Evolutionary conservation across 2,113 vertebrate species (phyloP).

Genomic region (Tursiops truncatus): DNA sequence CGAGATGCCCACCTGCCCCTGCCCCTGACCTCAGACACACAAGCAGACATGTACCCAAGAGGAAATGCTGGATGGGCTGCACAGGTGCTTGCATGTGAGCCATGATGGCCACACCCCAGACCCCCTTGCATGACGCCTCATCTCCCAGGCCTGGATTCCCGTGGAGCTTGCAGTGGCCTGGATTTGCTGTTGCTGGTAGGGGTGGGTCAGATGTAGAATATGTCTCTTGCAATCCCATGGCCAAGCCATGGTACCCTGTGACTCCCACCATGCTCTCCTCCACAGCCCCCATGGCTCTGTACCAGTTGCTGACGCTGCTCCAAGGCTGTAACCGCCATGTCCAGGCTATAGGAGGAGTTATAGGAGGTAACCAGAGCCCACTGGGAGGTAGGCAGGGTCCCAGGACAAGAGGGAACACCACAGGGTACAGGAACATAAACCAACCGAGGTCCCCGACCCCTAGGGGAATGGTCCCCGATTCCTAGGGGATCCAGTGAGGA

Average conservation of each 20-base stretch:
- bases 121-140: constrained; percentile 81
- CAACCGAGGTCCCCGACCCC: constrained; percentile 57
- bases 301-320: constrained; percentile 84
- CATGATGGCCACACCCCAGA: constrained; percentile 84
- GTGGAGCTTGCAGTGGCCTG: constrained; percentile 84
- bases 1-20: not conserved
- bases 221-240: not conserved
- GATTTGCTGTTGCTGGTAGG: constrained; percentile 85
- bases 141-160: constrained; percentile 83
- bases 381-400: constrained; percentile 83
- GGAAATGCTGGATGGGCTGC: constrained; percentile 89
- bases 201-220: not conserved
- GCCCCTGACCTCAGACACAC: not conserved
- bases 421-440: constrained; percentile 83
- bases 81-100: constrained; percentile 88
- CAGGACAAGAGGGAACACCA: constrained; percentile 83
- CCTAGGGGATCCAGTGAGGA: constrained; percentile 53
- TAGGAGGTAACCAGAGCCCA: constrained; percentile 75
- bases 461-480: constrained; percentile 58
- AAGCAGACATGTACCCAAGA: constrained; percentile 83
- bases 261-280: not conserved
- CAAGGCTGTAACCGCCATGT: constrained; percentile 80
- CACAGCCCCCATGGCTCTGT: not conserved
- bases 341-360: constrained; percentile 81
- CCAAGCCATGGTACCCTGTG: not conserved